These are phyloP conservation scores for Anguilla anguilla DNA, from an alignment of 2,797 vertebrate species.

Conservation along the genomic window DNA sequence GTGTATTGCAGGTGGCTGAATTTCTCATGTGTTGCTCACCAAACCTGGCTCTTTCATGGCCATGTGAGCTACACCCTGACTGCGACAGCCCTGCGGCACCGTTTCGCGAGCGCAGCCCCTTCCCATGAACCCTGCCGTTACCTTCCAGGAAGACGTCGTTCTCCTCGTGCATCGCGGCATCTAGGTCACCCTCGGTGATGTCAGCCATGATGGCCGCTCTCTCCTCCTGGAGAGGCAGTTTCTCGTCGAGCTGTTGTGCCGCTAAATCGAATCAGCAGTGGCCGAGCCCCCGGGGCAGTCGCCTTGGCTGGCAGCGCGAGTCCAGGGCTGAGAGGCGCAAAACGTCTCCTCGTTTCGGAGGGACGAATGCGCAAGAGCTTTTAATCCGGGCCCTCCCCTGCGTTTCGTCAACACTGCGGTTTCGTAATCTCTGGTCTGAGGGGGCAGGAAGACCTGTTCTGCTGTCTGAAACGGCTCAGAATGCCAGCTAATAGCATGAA, in stretches of 20 bases:
- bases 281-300: constrained; percentile 55
- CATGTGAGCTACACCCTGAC: background rate
- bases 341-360: constrained; percentile 52
- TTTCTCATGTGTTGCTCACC: constrained; percentile 17
- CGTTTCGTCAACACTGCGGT: constrained; percentile 70
- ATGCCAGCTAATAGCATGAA: constrained; percentile 59
- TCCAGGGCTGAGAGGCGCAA: constrained; percentile 44
- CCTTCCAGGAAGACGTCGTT: constrained; percentile 74
- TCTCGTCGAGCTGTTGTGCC: constrained; percentile 43
- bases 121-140: constrained; percentile 51
- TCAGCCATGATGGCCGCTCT: constrained; percentile 64
- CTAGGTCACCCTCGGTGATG: constrained; percentile 67
- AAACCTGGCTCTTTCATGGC: constrained; percentile 18
- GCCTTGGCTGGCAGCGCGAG: constrained; percentile 56
- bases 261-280: constrained; percentile 54
- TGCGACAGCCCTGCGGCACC: constrained; percentile 32
- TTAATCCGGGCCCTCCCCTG: constrained; percentile 46
- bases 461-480: constrained; percentile 56
- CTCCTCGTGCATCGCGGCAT: constrained; percentile 71
- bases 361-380: constrained; percentile 18
- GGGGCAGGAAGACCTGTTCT: constrained; percentile 38
- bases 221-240: background rate
- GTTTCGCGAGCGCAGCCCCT: constrained; percentile 32
- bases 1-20: background rate
- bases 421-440: constrained; percentile 77